A percentile compares a stretch with the other conserved stretches of the same genome.
Evolutionary conservation across 2,797 vertebrate genomes (phyloP).

Genomic region (Taenioides sp.): DNA sequence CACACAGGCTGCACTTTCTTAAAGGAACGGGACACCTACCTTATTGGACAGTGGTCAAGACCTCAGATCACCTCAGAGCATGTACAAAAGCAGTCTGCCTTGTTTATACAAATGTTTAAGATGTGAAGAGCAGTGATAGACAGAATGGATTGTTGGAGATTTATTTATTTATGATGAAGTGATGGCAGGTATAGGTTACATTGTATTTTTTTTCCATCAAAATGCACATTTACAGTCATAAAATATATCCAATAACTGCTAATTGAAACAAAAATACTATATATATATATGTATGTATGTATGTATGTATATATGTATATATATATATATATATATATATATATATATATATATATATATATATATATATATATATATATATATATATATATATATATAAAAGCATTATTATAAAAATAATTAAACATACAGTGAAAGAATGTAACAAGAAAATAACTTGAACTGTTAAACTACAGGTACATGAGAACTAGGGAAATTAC

Average conservation of each 20-base stretch:
- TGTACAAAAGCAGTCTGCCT: slow-evolving; percentile 29
- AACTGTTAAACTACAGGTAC: neutral
- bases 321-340: too few species aligned
- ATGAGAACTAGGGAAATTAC: neutral
- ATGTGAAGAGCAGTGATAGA: slow-evolving; percentile 36
- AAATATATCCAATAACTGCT: neutral
- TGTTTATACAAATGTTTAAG: slow-evolving; percentile 20
- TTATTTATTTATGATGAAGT: slow-evolving; percentile 47
- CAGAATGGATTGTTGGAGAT: slow-evolving; percentile 37
- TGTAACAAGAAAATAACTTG: neutral
- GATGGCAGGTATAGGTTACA: slow-evolving; percentile 2
- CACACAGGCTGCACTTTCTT: slow-evolving; percentile 53
- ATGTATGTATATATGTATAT: too few species aligned
- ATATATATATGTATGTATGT: too few species aligned
- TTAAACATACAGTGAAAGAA: slow-evolving; percentile 4
- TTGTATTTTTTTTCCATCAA: neutral
- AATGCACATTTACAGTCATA: slow-evolving; percentile 8
- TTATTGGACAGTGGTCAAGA: slow-evolving; percentile 39
- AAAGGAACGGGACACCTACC: slow-evolving; percentile 52
- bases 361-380: too few species aligned
- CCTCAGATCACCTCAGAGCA: slow-evolving; percentile 11
- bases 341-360: too few species aligned
- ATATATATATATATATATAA: neutral
- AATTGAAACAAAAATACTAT: neutral
- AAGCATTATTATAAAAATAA: neutral